Evolutionary conservation across 2,797 vertebrate species (phyloP), one percentile per base, ranked within the genome.

Genomic region (Eulemur coronatus): DNA sequence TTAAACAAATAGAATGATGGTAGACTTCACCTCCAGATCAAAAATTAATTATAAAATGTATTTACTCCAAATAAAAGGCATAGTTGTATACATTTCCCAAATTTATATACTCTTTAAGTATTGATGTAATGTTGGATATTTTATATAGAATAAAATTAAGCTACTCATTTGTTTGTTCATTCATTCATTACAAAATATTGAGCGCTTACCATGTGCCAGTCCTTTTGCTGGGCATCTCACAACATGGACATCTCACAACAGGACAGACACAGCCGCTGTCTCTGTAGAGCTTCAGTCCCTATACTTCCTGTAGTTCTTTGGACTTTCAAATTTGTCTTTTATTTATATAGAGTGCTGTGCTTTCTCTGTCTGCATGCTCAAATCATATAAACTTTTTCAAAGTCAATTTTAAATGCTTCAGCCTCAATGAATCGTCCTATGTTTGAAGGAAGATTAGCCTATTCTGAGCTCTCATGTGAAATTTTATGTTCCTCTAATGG

Each of bases 371-470:
- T 80, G 18, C 91, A 70, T 80, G 18, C 72, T 96, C 33, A 95
- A 72, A 95, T 81, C n/a, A 57, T 57, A 43, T 4, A 78, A 13
- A 65, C 9, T 48, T 48, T 88, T 85, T 73, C 43, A 80, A 95
- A 67, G 65, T 97, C 61, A 92, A 57, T 70, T 93, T 95, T 94
- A 91, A 96, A 85, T 96, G 79, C 59, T 81, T 85, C 10, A 79
- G 48, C 13, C 69, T 88, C 52, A 63, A 15, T 65, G 50, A 96
- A 92, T 87, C 7, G 28, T 91, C 46, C n/a, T 87, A 28, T 91
- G 38, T 14, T 81, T 95, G 33, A 94, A 93, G 38, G 91, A 38
- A 38, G 89, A 33, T 69, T 73, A 61, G 1, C 30, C 50, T 79
- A 59, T 22, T 70, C 69, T 70, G 48, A 91, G 76, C 3, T 95